phyloP scores from a whole-genome alignment of 2,888 invertebrate species.

The Ashinkailepas kermadecensis region DNA sequence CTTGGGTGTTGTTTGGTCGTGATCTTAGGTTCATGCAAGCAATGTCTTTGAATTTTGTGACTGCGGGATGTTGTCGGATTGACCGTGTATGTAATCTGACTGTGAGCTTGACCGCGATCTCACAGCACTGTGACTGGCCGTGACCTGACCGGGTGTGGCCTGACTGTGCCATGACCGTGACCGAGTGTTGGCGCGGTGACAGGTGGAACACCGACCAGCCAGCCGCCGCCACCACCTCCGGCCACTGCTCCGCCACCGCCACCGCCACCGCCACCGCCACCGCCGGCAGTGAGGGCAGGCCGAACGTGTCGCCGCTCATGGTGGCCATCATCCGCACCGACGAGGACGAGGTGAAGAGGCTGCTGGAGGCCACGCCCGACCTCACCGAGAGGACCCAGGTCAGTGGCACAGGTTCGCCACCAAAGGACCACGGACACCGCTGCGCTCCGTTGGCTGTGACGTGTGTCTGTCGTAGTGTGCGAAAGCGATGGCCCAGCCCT shows the following conservation, averaged over 20 bases:
- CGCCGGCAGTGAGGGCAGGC: not conserved
- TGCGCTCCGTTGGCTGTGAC: not conserved
- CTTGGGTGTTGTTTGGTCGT: no score
- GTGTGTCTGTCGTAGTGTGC: no score
- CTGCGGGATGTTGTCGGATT: no score
- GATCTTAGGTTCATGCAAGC: no score
- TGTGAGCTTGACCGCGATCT: no score
- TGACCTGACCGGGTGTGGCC: not conserved
- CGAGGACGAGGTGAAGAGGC: not conserved
- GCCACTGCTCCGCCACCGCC: not conserved
- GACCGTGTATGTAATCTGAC: no score
- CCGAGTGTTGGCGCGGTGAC: no score
- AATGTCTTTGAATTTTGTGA: no score
- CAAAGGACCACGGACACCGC: not conserved
- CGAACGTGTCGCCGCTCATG: not conserved
- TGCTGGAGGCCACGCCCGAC: not conserved
- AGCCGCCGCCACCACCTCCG: not conserved
- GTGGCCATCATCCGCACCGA: not conserved
- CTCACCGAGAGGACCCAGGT: conserved; percentile 19
- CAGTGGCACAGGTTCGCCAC: not conserved
- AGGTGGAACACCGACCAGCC: no score
- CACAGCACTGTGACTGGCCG: not conserved
- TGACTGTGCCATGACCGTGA: not conserved
- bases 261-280: not conserved
- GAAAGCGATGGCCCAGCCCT: no score